Conservation (phyloP, 2,797 vertebrate genomes). For the Luscinia megarhynchos region DNA sequence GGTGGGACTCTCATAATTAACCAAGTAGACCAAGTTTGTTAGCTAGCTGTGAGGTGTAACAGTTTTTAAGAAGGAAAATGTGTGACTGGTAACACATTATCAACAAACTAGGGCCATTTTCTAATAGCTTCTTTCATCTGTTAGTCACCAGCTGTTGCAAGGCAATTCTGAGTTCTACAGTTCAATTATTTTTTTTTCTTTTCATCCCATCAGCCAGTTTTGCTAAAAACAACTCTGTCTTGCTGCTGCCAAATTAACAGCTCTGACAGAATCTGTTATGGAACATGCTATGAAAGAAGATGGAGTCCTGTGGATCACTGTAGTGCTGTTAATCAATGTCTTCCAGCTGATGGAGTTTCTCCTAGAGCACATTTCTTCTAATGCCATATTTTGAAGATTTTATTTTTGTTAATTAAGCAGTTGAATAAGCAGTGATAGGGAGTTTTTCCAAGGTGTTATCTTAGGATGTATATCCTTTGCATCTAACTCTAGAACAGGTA, state of each 20-base stretch:
- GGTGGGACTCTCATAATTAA: neutral
- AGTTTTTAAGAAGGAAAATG: neutral
- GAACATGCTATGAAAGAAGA: neutral
- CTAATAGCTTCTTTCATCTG: neutral
- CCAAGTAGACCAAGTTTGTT: neutral
- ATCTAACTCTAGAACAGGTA: neutral
- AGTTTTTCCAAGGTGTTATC: neutral
- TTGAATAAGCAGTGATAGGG: accelerated
- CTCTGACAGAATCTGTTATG: neutral
- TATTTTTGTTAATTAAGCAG: neutral
- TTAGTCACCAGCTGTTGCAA: neutral
- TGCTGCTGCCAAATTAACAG: neutral
- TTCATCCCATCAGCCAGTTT: neutral
- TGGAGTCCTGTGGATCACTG: neutral
- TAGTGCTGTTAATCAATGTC: neutral
- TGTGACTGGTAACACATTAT: neutral
- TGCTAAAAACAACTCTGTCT: neutral
- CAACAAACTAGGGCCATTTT: neutral
- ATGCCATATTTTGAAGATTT: neutral
- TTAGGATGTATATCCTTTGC: neutral
- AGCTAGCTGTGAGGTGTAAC: neutral
- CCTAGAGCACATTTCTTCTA: neutral
- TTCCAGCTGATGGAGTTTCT: neutral
- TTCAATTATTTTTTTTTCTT: neutral
- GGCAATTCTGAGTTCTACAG: neutral